Conservation (phyloP, 1,140 invertebrate species). For the Orchesella cincta region DNA sequence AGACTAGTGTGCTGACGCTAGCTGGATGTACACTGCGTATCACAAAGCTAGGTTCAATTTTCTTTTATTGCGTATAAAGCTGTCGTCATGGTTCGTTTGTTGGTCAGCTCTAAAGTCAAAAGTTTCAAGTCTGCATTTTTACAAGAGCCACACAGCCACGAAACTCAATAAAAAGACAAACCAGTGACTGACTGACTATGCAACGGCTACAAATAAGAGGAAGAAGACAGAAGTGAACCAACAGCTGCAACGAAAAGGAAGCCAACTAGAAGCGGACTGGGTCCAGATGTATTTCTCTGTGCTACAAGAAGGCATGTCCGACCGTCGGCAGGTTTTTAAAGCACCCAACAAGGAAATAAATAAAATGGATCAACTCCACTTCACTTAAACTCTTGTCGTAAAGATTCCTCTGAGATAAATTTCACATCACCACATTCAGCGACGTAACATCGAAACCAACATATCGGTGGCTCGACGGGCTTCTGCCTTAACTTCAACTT, state of each 20-base stretch:
- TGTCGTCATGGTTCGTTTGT: conserved; percentile 1
- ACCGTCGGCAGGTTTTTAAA: not conserved
- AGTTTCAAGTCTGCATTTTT: not conserved
- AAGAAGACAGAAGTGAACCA: not conserved
- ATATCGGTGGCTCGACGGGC: too few relatives aligned
- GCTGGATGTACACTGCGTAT: too few relatives aligned
- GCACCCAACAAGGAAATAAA: conserved; percentile 20
- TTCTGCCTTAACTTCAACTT: too few relatives aligned
- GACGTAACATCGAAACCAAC: too few relatives aligned
- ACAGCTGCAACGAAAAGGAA: not conserved
- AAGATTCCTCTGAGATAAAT: too few relatives aligned
- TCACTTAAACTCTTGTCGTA: not conserved
- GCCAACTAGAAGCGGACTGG: not conserved
- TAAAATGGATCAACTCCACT: not conserved
- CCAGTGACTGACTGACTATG: not conserved
- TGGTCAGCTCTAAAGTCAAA: conserved; percentile 11
- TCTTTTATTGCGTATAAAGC: not conserved
- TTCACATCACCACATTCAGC: not conserved
- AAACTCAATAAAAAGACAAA: not conserved
- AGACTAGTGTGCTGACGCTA: too few relatives aligned
- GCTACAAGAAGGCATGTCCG: not conserved
- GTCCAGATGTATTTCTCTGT: not conserved
- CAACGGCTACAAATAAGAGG: not conserved
- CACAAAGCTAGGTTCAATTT: not conserved
- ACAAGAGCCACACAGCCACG: not conserved